Percentiles rank a stretch among this genome's conserved stretches.
These are phyloP conservation scores for Pollimyrus isidori DNA, from an alignment of 2,113 vertebrate species.

Conservation along the genomic window DNA sequence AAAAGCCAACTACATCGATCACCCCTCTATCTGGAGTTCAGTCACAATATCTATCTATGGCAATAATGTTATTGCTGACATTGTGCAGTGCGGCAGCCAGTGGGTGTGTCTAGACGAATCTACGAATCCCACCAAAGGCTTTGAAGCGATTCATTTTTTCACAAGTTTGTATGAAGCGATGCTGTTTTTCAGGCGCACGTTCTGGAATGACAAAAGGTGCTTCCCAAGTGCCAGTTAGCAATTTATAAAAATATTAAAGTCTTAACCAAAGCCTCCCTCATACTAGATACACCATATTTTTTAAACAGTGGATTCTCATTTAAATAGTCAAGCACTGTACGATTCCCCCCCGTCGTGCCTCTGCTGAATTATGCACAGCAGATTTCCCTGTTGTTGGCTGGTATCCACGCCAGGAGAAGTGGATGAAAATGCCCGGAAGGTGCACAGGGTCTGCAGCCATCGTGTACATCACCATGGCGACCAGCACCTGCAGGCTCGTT, in stretches of 20 bases:
- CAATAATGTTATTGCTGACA: background rate
- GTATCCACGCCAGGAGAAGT: background rate
- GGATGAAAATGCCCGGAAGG: background rate
- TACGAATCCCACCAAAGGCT: background rate
- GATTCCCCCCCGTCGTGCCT: no score
- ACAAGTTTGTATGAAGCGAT: background rate
- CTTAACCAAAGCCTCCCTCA: background rate
- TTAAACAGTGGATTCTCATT: background rate
- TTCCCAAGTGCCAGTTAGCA: background rate
- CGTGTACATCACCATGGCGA: background rate
- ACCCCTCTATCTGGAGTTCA: background rate
- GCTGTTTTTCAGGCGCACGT: background rate
- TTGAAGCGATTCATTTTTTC: background rate
- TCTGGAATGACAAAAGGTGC: background rate
- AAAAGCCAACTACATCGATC: background rate
- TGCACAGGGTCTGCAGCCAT: background rate
- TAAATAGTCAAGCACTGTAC: background rate
- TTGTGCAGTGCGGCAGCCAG: background rate
- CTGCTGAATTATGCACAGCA: background rate
- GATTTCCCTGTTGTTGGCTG: background rate
- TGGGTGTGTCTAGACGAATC: background rate
- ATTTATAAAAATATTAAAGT: background rate
- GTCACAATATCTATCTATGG: background rate
- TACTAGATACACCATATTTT: background rate
- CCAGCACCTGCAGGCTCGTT: background rate